Base-by-base conservation (phyloP, 2,113 vertebrate species). In the Eupsittula cactorum region DNA sequence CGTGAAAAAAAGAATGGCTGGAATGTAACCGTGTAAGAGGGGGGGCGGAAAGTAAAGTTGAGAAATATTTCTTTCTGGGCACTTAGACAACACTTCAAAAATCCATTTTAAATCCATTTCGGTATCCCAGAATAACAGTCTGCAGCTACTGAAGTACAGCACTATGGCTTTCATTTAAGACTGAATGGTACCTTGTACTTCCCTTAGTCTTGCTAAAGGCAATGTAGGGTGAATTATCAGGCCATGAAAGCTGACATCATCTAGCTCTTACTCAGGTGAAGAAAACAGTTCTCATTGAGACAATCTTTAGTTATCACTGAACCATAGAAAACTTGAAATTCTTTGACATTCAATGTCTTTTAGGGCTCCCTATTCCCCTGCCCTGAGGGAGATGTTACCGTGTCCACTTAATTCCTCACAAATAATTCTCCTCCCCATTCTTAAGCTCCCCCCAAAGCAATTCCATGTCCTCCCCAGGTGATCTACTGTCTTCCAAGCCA, bases 11-110 rank as follows among this genome's bases (percentile, higher is more conserved):
- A 68, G 67, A 85, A 93, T 73, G 37, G 3, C 52, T 87, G 63
- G 35, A 95, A 95, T 57, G 14, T 87, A 86, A 81, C 37, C 15
- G 28, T 7, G 8, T 49, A 39, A 67, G 23, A 9, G 6, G 10
- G 2, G 2, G 2, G 1, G 1, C 0, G 2, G 5, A 16, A 39
- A 7, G 10, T 41, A 20, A 82, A 63, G 19, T 12, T 47, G 5
- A 55, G 69, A 88, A 95, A 59, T 5, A 16, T 31, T 92, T 95
- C 33, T 55, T 84, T 75, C 29, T 78, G 31, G 20, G 73, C 29
- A 47, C 14, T 80, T 29, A 44, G 29, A 68, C 16, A 71, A 41
- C 49, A 62, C 29, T 93, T 79, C 11, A 62, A 84, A 95, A 78
- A 60, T 76, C 25, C 17, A 15, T 33, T 70, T 53, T 16, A 73